Evolutionary conservation across 2,888 invertebrate species (phyloP), one percentile per base, ranked within the genome.

Genomic region (Lydus trimaculatus): DNA sequence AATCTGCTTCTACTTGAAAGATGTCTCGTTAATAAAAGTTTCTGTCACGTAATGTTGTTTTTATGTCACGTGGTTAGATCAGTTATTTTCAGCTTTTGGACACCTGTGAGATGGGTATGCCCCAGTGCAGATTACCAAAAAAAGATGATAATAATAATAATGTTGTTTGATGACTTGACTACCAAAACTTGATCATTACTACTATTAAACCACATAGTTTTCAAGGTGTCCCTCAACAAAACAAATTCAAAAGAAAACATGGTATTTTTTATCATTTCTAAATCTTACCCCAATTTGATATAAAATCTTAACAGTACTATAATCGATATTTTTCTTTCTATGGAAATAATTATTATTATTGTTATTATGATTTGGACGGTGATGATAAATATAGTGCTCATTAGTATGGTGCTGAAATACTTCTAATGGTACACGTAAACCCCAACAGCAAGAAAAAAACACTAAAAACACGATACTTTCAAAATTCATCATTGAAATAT

Each of bases 211-310:
- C 31, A 33, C 56, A 31, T 66, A 56, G 52, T 58, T 67, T 65
- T 36, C 33, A 70, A 66, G n/a, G 17, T 28, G 52, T n/a, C 63
- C n/a, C 52, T 17, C 31, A 43, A 63, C 9, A 28, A 63, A 60
- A 33, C 17, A 39, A n/a, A n/a, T 43, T n/a, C 7, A 39, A 39
- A 39, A 39, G 5, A 3, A 5, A n/a, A 15, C 6, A n/a, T 39
- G n/a, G 3, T n/a, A 5, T 43, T n/a, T 43, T 43, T 43, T 7
- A 17, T 43, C 17, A 17, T 43, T 7, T 3, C 8, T 33, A 75
- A 39, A 75, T 88, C 91, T 91, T 85, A 92, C 92, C 89, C 92
- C 92, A 70, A 89, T 89, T 86, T 91, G 93, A 84, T 92, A 94
- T 70, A 94, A 87, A 75, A 93, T 88, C 84, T 90, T 89, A 66